These are phyloP conservation scores for Cyclopterus lumpus DNA, from an alignment of 2,797 vertebrate genomes.

Conservation along the genomic window DNA sequence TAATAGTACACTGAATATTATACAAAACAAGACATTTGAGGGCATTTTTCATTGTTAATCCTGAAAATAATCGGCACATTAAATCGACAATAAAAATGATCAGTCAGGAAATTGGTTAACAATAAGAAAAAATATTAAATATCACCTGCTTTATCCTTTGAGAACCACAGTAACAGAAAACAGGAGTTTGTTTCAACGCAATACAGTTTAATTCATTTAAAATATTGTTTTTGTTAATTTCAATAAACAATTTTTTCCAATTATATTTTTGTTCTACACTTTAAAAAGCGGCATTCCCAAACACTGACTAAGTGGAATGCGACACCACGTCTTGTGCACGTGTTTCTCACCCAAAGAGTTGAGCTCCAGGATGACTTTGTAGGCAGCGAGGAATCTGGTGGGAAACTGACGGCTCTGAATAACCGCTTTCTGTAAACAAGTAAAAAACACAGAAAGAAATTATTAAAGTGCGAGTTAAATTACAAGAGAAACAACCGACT, in stretches of 20 bases:
- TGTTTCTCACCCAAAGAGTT: constrained; percentile 66
- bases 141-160: too few species aligned
- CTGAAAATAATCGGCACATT: background rate
- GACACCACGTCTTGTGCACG: background rate
- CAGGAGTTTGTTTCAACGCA: background rate
- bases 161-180: background rate
- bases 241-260: too few species aligned
- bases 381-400: constrained; percentile 90
- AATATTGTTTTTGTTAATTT: background rate
- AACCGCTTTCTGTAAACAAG: constrained; percentile 82
- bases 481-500: background rate
- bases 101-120: too few species aligned
- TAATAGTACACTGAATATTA: background rate
- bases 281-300: background rate
- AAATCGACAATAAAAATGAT: background rate
- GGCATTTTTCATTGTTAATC: background rate
- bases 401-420: constrained; percentile 90
- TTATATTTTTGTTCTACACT: background rate
- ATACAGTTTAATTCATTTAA: background rate
- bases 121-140: too few species aligned
- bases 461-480: background rate
- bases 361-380: constrained; percentile 87
- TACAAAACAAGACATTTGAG: background rate
- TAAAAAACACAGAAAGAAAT: background rate
- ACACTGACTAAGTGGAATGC: background rate